Evolutionary conservation across 2,888 invertebrate genomes (phyloP), one percentile per base, ranked within the genome.

Genomic region (Nomada flava): DNA sequence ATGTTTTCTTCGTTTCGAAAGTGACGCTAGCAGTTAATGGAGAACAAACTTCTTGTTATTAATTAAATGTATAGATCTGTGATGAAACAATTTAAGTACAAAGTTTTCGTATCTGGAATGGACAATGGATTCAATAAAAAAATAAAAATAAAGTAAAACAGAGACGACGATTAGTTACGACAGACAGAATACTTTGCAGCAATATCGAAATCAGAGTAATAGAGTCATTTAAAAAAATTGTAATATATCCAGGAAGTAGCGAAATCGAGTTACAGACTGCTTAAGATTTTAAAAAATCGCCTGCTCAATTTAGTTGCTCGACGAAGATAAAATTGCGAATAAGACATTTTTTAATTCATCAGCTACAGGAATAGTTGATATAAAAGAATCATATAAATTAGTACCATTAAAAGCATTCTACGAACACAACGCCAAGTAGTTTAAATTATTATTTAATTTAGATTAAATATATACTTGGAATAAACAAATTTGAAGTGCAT

Each of bases 41-140:
- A 13, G 18, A 57, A 76, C 36, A 15, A 76, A 63, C 63, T 63
- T 29, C 50, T n/a, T 20, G 23, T 15, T 29, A 44, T 5, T 20
- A 36, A 3, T 63, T 20, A 42, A 50, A 44, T 60, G 10, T 59
- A 11, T 23, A 47, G 55, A 68, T 55, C 47, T 52, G 26, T 47
- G 47, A 36, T 47, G 11, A 65, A 55, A 53, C 36, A 53, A 60
- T 52, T 4, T 64, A 75, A 71, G 52, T 62, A 71, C 47, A 76
- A 50, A 53, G 26, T 50, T 69, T 26, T 59, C 23, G 18, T 44
- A 44, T 52, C n/a, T 47, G 73, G 63, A 79, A 64, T 79, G 68
- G 10, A 57, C 44, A 59, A 64, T 50, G 23, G 59, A 68, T 79
- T 79, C 53, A 53, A n/a, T 53, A 53, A 55, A 20, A 20, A 55